Conservation (phyloP, 1,140 invertebrate genomes). For the Camponotus pennsylvanicus region DNA sequence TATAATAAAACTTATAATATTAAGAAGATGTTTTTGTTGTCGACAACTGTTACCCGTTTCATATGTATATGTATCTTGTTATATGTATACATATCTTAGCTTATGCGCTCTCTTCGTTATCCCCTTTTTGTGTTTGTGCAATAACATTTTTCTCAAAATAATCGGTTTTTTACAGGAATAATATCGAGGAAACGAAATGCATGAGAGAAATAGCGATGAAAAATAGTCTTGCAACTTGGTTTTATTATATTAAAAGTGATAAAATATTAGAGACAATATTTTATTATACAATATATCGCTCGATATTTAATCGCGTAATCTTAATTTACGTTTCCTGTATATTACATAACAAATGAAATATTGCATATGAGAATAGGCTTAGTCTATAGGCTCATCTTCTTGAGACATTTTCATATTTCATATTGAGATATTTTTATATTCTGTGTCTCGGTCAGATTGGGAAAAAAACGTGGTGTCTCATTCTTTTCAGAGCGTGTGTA, state of each 20-base stretch:
- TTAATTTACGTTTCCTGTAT: slow-evolving; percentile 73
- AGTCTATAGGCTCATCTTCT: slow-evolving; percentile 7
- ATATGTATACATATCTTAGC: too few relatives aligned
- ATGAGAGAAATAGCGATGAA: not conserved
- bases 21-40: slow-evolving; percentile 51
- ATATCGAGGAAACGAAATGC: not conserved
- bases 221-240: slow-evolving; percentile 53
- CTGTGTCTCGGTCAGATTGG: not conserved
- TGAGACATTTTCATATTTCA: not conserved
- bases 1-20: slow-evolving; percentile 72
- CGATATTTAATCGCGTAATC: slow-evolving; percentile 58
- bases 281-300: slow-evolving; percentile 55
- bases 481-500: not conserved
- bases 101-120: not conserved
- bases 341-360: slow-evolving; percentile 78
- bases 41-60: not conserved
- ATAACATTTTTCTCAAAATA: not conserved
- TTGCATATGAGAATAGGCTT: slow-evolving; percentile 72
- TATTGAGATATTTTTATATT: not conserved
- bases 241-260: slow-evolving; percentile 77
- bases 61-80: not conserved
- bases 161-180: slow-evolving; percentile 3
- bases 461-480: slow-evolving; percentile 4
- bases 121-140: not conserved
- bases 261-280: slow-evolving; percentile 68